Conservation (phyloP, 2,113 vertebrate species). For the Crotalus horridus region DNA sequence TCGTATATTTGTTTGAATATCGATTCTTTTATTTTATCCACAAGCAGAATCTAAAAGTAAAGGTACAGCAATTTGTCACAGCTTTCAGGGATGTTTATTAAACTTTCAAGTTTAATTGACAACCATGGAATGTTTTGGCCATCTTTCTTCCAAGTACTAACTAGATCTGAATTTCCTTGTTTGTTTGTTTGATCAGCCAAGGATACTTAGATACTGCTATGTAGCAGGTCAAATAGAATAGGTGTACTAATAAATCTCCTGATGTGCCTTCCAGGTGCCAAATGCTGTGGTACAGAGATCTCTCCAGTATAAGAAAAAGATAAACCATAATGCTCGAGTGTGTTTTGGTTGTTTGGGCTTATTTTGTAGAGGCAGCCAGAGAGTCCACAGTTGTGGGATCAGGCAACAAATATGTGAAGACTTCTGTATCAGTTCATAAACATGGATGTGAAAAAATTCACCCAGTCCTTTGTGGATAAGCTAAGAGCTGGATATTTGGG, state of each 20-base stretch:
- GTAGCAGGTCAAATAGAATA: not conserved
- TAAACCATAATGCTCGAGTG: not conserved
- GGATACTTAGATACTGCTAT: not conserved
- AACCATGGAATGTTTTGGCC: not conserved
- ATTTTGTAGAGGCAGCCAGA: not conserved
- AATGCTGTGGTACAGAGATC: not conserved
- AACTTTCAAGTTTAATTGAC: not conserved
- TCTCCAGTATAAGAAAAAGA: not conserved
- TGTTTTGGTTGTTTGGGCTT: not conserved
- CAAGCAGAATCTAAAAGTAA: not conserved
- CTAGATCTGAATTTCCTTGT: not conserved
- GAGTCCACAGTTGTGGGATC: not conserved
- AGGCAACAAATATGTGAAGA: not conserved
- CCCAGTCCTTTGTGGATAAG: slow-evolving; percentile 24
- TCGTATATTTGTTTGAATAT: not conserved
- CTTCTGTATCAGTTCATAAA: not conserved
- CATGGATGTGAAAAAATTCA: not conserved
- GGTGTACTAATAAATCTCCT: not conserved
- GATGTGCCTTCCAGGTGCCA: not conserved
- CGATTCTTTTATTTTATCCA: not conserved
- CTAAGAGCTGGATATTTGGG: not conserved
- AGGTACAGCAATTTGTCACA: not conserved
- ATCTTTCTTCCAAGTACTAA: not conserved
- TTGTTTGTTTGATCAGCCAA: not conserved
- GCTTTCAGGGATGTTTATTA: not conserved